Conservation (phyloP, 2,113 vertebrate genomes). For the Orcinus orca region DNA sequence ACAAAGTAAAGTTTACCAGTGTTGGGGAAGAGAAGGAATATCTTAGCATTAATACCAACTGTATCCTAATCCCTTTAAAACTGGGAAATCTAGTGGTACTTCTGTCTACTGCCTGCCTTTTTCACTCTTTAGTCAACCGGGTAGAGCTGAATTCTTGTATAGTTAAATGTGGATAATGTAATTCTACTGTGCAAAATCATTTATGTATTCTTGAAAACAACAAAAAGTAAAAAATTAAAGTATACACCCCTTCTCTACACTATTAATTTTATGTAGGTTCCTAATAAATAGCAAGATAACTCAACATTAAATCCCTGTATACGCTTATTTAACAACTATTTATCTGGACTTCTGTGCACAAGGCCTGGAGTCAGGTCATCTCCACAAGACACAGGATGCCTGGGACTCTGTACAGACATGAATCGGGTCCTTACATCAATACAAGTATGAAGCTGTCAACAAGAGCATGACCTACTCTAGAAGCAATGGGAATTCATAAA, state of each 20-base stretch:
- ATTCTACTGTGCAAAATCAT: not conserved
- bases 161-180: not conserved
- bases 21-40: not conserved
- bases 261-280: not conserved
- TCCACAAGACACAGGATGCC: not conserved
- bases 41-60: not conserved
- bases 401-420: rapidly evolving
- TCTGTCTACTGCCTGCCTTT: not conserved
- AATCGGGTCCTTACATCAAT: not conserved
- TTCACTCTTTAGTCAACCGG: not conserved
- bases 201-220: not conserved
- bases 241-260: not conserved
- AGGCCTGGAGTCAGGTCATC: not conserved
- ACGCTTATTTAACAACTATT: rapidly evolving
- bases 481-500: not conserved
- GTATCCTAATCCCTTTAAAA: not conserved
- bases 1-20: not conserved
- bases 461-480: not conserved
- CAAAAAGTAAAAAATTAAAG: not conserved
- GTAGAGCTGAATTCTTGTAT: not conserved
- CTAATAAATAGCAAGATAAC: not conserved
- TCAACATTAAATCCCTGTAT: too few species aligned
- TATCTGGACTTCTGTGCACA: not conserved
- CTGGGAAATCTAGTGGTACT: not conserved
- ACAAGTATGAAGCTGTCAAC: rapidly evolving